Evolutionary conservation across 2,888 invertebrate genomes (phyloP).

Genomic region (Teleiodes luculella): DNA sequence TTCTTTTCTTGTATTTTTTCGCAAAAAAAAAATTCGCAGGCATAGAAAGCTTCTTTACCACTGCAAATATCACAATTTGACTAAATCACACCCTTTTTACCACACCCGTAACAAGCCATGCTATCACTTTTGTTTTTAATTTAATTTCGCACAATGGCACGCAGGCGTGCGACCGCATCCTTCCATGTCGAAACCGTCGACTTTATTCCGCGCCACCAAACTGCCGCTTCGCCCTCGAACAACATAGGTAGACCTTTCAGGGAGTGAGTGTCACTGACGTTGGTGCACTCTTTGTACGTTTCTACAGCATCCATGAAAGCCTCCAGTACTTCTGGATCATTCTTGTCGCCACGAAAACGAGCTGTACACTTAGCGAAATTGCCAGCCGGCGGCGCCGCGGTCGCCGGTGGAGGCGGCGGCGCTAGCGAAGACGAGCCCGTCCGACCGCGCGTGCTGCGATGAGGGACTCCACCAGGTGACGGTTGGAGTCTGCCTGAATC

Average conservation of each 20-base stretch:
- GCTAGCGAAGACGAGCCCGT: too few relatives aligned
- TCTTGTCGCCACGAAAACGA: neutral
- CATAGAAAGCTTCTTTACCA: constrained; percentile 6
- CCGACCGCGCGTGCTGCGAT: too few relatives aligned
- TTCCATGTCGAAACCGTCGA: neutral
- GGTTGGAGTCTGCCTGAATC: too few relatives aligned
- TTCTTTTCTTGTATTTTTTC: too few relatives aligned
- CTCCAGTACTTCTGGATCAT: neutral
- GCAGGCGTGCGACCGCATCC: constrained; percentile 8
- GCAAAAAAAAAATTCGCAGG: neutral
- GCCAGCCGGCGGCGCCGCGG: neutral
- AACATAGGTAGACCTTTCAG: constrained; percentile 26
- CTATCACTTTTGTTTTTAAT: neutral
- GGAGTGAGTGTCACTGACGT: constrained; percentile 22
- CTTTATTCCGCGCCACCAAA: constrained; percentile 25
- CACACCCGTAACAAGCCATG: neutral
- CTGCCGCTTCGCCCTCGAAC: constrained; percentile 23
- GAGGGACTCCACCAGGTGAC: too few relatives aligned
- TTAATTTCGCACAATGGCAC: neutral
- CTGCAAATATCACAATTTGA: neutral
- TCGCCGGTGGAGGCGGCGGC: too few relatives aligned
- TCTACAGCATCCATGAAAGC: neutral
- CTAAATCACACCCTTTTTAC: neutral
- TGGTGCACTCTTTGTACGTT: constrained; percentile 17
- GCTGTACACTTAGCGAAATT: neutral